Evolutionary conservation across 2,797 vertebrate species (phyloP), one percentile per base, ranked within the genome.

Genomic region (Artibeus lituratus): DNA sequence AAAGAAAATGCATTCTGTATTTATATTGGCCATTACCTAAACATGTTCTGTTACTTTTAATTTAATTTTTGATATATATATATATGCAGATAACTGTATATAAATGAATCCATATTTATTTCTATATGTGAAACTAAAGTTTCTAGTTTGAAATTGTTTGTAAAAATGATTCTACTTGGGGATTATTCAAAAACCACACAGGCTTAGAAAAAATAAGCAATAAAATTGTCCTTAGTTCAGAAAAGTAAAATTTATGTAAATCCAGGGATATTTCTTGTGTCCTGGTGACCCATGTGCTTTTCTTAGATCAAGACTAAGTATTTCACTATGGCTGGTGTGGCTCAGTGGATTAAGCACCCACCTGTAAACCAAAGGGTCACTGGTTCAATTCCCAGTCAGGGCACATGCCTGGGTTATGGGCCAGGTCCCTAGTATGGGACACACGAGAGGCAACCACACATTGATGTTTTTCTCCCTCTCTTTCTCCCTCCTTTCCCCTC

Each of bases 1-100:
- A 96, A 92, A 94, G 89, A 97, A 89, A 90, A 93, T 47, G 65
- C 87, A 97, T 76, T 47, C 95, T 76, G 14, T 87, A 88, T 97
- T 96, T 94, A 77, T 51, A 84, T 26, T 95, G 83, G 21, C 76
- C 92, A 73, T 97, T 97, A 87, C 95, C 96, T 90, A 83, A 90
- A 59, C 35, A 91, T 53, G n/a, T 94, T 96, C 90, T 93, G 26
- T 70, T 92, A 22, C 39, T 96, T 15, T 81, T 94, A 90, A 87
- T 73, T 85, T 90, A 88, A 83, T 92, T 44, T 91, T 62, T 5
- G 47, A 29, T 51, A n/a, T 42, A 42, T 7, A 84, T 29, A 67
- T 29, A 77, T 51, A 51, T 35, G 72, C n/a, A 67, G 37, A 77
- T 65, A 78, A 51, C 49, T 62, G 44, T 76, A 72, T 53, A 74